Evolutionary conservation across 2,113 vertebrate genomes (phyloP), one percentile per base, ranked within the genome.

Genomic region (Lepisosteus oculatus): DNA sequence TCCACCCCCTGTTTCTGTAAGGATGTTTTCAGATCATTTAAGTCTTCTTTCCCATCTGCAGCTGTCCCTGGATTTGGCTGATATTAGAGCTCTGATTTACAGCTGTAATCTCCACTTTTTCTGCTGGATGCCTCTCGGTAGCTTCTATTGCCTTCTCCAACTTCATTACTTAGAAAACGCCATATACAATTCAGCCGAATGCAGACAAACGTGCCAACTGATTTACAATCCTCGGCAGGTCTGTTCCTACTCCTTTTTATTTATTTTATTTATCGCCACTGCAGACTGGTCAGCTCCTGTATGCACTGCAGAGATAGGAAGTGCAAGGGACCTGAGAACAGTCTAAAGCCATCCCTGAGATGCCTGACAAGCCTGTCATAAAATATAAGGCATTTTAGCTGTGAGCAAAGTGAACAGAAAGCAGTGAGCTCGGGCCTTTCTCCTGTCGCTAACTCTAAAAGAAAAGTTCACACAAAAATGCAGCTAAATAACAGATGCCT

Each of bases 51-150:
- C 11, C 64, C 13, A 17, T 55, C 11, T 12, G 66, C 5, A 3
- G 43, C n/a, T 65, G 43, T 11, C 2, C 11, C 42, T 11, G 64
- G 64, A 43, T 44, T 3, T 9, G 13, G 3, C 64, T 65, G 64
- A 13, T 72, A 43, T 13, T 55, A 45, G 42, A 45, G 61, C 14
- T 54, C 7, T 63, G 61, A 71, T 71, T 63, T 64, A 72, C 62
- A 72, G 70, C 61, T 44, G 15, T 65, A 65, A 72, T 72, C 61
- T 72, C 45, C 62, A 3, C 51, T 55, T 17, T 55, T 43, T 9
- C 54, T 3, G 12, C 43, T 61, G 44, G 44, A 15, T 41, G 65
- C 59, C 55, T 41, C 11, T 61, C 44, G 6, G 14, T 43, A 55
- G 47, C 66, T 47, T 68, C 66, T 55, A 41, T 15, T 43, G 29